Evolutionary conservation across 2,113 vertebrate species (phyloP), one percentile per base, ranked within the genome.

Genomic region (Menura novaehollandiae): DNA sequence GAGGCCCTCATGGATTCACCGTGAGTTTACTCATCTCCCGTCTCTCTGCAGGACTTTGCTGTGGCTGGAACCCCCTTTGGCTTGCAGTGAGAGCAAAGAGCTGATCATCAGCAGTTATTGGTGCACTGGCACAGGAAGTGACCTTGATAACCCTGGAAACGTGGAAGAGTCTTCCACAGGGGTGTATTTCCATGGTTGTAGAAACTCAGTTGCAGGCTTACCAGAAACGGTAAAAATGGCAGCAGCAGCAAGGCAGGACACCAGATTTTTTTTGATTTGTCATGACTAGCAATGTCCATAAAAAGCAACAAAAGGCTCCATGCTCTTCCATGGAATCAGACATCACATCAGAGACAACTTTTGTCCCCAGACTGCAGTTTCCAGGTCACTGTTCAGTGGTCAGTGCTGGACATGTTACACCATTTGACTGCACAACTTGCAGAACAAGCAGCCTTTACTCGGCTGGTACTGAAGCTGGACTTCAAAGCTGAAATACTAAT

Each of bases 1-100:
- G 98, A 73, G 98, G 98, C 11, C 97, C 98, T 71, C 96, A 98
- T 19, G 98, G 98, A 37, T 99, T 99, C 92, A 99, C 98, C 15
- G 98, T 98, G 91, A 98, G 98, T 97, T 94, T 72, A 4, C 18
- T 73, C 46, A 13, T 27, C 47, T 53, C 17, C 39, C 66, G 17
- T 47, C 51, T 81, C 75, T 28, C 60, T 46, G 15, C 35, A 11
- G 28, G 59, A 2, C 62, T 67, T 82, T 49, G 49, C 32, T 75
- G 44, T 82, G 63, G 9, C 68, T 56, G 13, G 39, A 49, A 47
- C 24, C 23, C 80, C 26, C 71, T 68, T 73, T 67, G 89, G 33
- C 33, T 76, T 67, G 30, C 30, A 41, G 52, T 37, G 33, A 77
- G 80, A 60, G 55, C 43, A 35, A 26, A 75, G 44, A 21, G 43